Evolutionary conservation across 2,888 invertebrate species (phyloP), one percentile per base, ranked within the genome.

Genomic region (Tryphoninae sp.): DNA sequence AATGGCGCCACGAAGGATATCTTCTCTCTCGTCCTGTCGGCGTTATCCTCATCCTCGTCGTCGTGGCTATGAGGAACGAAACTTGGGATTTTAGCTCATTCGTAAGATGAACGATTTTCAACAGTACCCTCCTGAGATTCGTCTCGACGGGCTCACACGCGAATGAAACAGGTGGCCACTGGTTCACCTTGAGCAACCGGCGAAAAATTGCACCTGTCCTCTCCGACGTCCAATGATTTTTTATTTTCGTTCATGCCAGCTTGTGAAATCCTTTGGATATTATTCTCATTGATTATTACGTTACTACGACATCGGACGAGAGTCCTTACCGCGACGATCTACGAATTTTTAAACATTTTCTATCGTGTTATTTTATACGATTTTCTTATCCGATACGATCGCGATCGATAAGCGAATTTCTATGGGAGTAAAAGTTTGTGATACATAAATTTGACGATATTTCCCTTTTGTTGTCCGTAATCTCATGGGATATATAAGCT

Each of bases 81-180:
- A 59, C 13, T 51, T 62, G 67, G 71, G 67, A 45, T 45, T 61
- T 68, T 72, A 49, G 68, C 62, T 49, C 23, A 42, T 59, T 72
- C 74, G 74, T 73, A 59, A 61, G 82, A 83, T 82, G 75, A 51
- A 61, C 78, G 79, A 78, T 84, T 84, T 84, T 84, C 84, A 79
- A 78, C 84, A 82, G 85, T 71, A 79, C 80, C 69, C 77, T 69
- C 79, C 59, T n/a, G 75, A 74, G 69, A 81, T 51, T 61, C 26
- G 33, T 61, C 68, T 61, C 68, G 84, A 61, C 69, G 45, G 78
- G 78, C 81, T 67, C 62, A 71, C 62, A 71, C 72, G 71, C 85
- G 84, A 85, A 75, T 84, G 86, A 83, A 86, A 84, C 87, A 85
- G 86, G 87, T 87, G 88, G 87, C 84, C 73, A 85, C 85, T 81